A percentile compares a stretch with the other conserved stretches of the same genome.
Evolutionary conservation across 2,888 invertebrate species (phyloP).

Genomic region (Drosophila suboccidentalis): DNA sequence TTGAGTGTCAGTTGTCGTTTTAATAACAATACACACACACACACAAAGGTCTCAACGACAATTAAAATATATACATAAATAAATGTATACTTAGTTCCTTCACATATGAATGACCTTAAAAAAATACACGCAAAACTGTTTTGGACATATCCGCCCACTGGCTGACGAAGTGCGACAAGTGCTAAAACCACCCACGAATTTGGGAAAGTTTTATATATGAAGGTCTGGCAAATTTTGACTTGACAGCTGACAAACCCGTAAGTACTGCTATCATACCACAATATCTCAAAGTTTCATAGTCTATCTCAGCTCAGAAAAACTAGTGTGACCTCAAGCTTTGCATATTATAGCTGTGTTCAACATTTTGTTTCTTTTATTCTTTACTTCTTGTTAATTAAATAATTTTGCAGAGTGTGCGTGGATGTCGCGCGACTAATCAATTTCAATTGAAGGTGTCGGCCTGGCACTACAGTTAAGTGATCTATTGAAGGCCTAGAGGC

Average conservation of each 20-base stretch:
- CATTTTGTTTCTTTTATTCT: constrained; percentile 22
- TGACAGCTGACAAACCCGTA: constrained; percentile 42
- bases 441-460: constrained; percentile 77
- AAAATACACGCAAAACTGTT: constrained; percentile 28
- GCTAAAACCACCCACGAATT: constrained; percentile 56
- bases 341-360: constrained; percentile 19
- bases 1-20: constrained; percentile 59
- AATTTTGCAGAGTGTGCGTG: constrained; percentile 34
- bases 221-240: constrained; percentile 42
- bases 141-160: constrained; percentile 34
- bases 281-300: neutral
- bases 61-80: constrained; percentile 37
- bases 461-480: constrained; percentile 32
- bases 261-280: constrained; percentile 3
- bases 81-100: constrained; percentile 36
- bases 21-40: constrained; percentile 51
- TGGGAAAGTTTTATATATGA: constrained; percentile 55
- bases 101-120: constrained; percentile 52
- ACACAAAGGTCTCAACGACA: constrained; percentile 38
- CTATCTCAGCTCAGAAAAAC: constrained; percentile 16
- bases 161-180: constrained; percentile 47
- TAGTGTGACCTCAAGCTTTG: constrained; percentile 20
- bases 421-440: constrained; percentile 61
- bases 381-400: constrained; percentile 41
- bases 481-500: constrained; percentile 52